Evolutionary conservation across 2,113 vertebrate species (phyloP).

Genomic region (Dasypus novemcinctus): DNA sequence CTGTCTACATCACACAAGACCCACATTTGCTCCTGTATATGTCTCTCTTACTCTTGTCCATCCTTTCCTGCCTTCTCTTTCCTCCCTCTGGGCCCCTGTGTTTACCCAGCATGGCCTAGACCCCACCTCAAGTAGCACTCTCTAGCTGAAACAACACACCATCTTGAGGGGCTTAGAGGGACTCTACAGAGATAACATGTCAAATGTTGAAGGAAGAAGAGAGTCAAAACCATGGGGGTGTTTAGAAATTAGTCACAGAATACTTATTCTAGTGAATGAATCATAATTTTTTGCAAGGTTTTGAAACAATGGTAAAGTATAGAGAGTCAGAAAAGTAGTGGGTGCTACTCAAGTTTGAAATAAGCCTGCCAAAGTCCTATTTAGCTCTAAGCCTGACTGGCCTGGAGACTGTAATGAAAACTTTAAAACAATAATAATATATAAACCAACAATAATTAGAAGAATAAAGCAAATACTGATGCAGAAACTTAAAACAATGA

Average conservation of each 20-base stretch:
- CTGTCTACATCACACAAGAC: not conserved
- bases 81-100: not conserved
- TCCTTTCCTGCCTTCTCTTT: not conserved
- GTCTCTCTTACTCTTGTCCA: not conserved
- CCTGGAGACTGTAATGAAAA: too few species aligned
- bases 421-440: too few species aligned
- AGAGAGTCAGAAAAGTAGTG: not conserved
- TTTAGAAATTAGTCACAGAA: not conserved
- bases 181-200: not conserved
- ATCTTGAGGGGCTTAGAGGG: not conserved
- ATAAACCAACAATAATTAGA: too few species aligned
- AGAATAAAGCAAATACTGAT: too few species aligned
- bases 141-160: not conserved
- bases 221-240: not conserved
- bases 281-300: not conserved
- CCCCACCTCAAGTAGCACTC: not conserved
- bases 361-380: not conserved
- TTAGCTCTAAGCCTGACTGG: not conserved
- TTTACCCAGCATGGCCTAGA: not conserved
- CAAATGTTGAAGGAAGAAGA: not conserved
- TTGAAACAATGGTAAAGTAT: not conserved
- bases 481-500: too few species aligned
- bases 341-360: not conserved
- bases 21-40: not conserved
- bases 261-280: not conserved